phyloP scores from a whole-genome alignment of 2,113 vertebrate species.

The Sylvietta virens region DNA sequence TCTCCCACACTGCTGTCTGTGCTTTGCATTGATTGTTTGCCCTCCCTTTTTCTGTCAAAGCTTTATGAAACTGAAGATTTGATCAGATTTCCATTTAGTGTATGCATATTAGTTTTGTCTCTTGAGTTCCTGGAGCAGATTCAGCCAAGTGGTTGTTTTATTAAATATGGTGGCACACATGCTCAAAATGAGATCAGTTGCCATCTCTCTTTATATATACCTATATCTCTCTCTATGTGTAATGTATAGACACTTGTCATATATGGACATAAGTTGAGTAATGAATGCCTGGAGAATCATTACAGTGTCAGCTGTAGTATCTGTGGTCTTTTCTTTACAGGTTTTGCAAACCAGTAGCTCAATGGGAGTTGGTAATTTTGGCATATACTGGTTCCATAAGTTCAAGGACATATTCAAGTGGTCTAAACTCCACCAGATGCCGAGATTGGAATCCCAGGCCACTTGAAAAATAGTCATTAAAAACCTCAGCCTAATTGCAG shows the following conservation, averaged over 20 bases:
- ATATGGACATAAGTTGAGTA: background rate
- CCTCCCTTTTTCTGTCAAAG: background rate
- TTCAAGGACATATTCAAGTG: background rate
- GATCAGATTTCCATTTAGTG: background rate
- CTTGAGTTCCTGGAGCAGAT: background rate
- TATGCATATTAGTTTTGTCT: background rate
- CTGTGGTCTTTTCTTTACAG: background rate
- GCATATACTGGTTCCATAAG: background rate
- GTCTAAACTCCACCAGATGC: background rate
- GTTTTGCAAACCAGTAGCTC: background rate
- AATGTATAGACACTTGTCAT: background rate
- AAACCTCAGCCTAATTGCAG: background rate
- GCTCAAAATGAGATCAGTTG: background rate
- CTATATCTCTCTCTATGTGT: background rate
- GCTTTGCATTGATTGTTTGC: background rate
- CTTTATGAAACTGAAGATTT: background rate
- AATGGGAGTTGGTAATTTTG: background rate
- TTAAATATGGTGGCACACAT: background rate
- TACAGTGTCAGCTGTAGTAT: background rate
- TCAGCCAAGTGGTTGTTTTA: background rate
- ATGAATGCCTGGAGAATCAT: background rate
- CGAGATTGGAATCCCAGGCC: background rate
- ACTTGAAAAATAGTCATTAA: constrained; percentile 2
- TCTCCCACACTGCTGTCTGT: background rate
- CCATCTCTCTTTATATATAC: background rate